Evolutionary conservation across 2,797 vertebrate species (phyloP), one percentile per base, ranked within the genome.

Genomic region (Carduelis carduelis): DNA sequence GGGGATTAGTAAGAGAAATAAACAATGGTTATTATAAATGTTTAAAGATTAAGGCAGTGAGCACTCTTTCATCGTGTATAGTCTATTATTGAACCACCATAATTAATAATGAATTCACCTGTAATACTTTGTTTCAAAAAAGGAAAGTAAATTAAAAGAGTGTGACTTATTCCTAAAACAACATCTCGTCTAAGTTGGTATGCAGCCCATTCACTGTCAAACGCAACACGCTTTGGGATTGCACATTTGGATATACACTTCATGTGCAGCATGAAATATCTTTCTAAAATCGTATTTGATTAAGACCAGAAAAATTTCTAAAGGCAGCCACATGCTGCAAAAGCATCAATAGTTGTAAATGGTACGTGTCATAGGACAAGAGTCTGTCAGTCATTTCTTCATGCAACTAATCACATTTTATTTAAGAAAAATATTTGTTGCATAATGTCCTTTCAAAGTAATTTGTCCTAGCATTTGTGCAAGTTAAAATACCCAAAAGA

Each of bases 21-120:
- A 97, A 97, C 94, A 97, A 93, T 22, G 20, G 34, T 78, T 95
- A 92, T 83, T 91, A 89, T 60, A 92, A 96, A 90, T 56, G 69
- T 88, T 91, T 95, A 61, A 93, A 94, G 75, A 96, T 93, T 75
- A 94, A 88, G 72, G 60, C 19, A 83, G 89, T 16, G 22, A 89
- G 41, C 30, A 53, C 59, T 55, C 69, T 60, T 92, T 91, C 76
- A 70, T 6, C 12, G 1, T 43, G 47, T n/a, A 75, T 0, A 72
- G 82, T 61, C n/a, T 78, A 76, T 35, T 85, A 77, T 28, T 9
- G 35, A 92, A 86, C 32, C 28, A 88, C 13, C 43, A 70, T 27
- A 83, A 90, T 81, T 91, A 89, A 86, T 86, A 88, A 94, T 49
- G 3, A 83, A 94, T 83, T 91, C 1, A 91, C 53, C 35, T 59